A percentile compares a stretch with the other conserved stretches of the same genome.
Conservation (phyloP, 35 echinoderm and acorn worm species). For the Patiria miniata region DNA sequence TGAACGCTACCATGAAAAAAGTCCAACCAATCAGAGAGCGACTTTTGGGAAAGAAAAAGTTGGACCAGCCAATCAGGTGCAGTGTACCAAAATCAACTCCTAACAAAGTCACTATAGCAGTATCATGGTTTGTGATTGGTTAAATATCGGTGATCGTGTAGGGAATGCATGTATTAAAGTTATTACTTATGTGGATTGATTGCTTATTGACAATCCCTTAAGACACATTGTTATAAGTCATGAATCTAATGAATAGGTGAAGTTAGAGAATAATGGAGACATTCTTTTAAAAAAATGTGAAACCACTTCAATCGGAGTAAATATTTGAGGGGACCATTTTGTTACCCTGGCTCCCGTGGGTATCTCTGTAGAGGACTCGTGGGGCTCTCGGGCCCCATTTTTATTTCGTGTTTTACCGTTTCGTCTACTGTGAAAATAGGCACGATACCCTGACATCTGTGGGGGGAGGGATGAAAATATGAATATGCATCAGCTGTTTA, state of each 20-base stretch:
- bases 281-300: not conserved
- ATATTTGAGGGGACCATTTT: not conserved
- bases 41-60: too few species aligned
- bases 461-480: conserved; percentile 2
- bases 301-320: not conserved
- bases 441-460: conserved; percentile 48
- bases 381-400: conserved; percentile 11
- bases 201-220: not conserved
- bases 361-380: conserved; percentile 3
- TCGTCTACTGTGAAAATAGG: conserved; percentile 54
- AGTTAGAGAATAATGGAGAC: not conserved
- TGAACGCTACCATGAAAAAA: too few species aligned
- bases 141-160: too few species aligned
- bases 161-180: too few species aligned
- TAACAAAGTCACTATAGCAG: too few species aligned
- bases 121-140: too few species aligned
- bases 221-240: not conserved
- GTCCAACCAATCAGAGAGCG: too few species aligned
- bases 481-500: not conserved
- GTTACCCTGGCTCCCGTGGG: conserved; percentile 35
- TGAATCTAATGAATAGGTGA: not conserved
- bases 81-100: too few species aligned
- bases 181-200: not conserved
- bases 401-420: conserved; percentile 34
- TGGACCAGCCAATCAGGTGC: too few species aligned